Evolutionary conservation across 2,888 invertebrate species (phyloP).

Genomic region (Mimachlamys varia): DNA sequence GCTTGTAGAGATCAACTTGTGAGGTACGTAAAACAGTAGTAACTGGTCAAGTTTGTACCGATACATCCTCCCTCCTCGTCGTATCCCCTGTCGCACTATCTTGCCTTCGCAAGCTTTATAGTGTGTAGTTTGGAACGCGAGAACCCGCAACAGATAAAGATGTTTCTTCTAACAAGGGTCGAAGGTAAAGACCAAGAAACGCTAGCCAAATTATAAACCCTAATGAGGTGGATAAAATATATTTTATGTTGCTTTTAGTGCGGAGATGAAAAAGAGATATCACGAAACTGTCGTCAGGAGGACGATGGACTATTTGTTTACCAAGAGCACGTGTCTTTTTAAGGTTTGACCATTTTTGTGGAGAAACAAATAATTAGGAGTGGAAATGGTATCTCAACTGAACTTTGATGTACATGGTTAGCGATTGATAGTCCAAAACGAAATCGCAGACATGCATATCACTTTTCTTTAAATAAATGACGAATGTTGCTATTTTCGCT

Average conservation of each 20-base stretch:
- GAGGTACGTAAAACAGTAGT: constrained; percentile 36
- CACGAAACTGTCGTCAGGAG: neutral
- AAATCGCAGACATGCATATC: neutral
- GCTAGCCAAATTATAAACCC: constrained; percentile 5
- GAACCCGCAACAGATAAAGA: constrained; percentile 29
- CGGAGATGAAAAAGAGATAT: constrained; percentile 27
- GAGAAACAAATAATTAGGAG: neutral
- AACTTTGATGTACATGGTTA: neutral
- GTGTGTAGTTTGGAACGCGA: neutral
- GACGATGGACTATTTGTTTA: constrained; percentile 31
- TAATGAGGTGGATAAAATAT: constrained; percentile 36
- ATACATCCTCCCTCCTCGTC: neutral
- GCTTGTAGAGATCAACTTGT: neutral
- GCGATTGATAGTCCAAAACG: neutral
- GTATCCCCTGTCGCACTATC: constrained; percentile 6
- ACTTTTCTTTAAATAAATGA: constrained; percentile 31
- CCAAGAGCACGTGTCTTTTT: neutral
- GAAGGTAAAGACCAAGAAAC: neutral
- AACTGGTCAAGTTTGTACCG: neutral
- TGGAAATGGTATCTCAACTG: neutral
- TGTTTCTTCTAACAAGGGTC: constrained; percentile 18
- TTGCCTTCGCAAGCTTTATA: neutral
- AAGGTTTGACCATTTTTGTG: neutral
- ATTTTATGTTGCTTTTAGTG: constrained; percentile 30
- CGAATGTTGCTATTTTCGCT: neutral